Evolutionary conservation across 1,140 invertebrate genomes (phyloP), one percentile per base, ranked within the genome.

Genomic region (Platyscapa corneri): DNA sequence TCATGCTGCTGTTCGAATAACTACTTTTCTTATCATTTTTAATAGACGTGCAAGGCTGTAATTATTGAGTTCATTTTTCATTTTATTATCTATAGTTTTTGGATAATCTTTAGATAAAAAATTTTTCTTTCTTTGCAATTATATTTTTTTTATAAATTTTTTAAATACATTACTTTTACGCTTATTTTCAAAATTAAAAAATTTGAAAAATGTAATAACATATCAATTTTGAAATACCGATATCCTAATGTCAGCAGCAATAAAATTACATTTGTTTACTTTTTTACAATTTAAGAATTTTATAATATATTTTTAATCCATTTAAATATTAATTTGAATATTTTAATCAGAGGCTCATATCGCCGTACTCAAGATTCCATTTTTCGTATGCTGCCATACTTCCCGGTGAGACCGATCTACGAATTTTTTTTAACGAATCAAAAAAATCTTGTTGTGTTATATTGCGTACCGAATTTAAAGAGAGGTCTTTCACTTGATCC

Each of bases 311-410:
- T 46, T 5, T 12, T 46, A 46, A 46, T 46, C 42, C 42, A 7
- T 46, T 46, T 46, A 46, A 46, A 7, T 46, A 46, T 46, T 12
- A 46, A 46, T 46, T 46, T 46, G 42, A 5, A 12, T 12, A 18
- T 30, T 86, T 89, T 64, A 86, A 92, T 93, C 94, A 97, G 87
- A 96, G 93, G 88, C 96, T 96, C 53, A 97, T 95, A 89, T 98
- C 98, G 30, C 98, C 98, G 93, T 97, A 99, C 87, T 97, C 96
- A 87, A 96, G 95, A 89, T 98, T 99, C 98, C 98, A 99, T 91
- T 98, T 97, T 92, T 98, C 96, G 92, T 99, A 99, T 6, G 95
- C 95, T 42, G 95, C 95, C 49, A 99, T 94, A 93, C 97, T 97
- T 89, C 96, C 95, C 8, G 96, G 96, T 7, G 97, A 97, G 6